Evolutionary conservation across 2,797 vertebrate genomes (phyloP), one percentile per base, ranked within the genome.

Genomic region (Coccyzus lansbergi): DNA sequence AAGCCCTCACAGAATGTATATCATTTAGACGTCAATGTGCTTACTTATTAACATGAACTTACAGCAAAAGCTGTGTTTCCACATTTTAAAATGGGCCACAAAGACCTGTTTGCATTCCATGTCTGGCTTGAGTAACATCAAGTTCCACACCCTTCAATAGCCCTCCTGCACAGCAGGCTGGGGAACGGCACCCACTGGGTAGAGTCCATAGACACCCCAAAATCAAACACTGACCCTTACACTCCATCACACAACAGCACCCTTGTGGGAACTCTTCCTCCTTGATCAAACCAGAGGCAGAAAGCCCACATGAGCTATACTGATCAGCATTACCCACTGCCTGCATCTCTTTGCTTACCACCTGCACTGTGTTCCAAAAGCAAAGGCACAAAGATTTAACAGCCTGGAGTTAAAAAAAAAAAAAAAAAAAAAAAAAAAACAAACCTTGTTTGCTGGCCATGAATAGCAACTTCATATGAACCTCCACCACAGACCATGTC

Each of bases 11-110:
- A 82, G 92, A 95, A 92, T 63, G 69, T 10, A 16, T 38, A 48
- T 70, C 86, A 83, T 91, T 92, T 86, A 74, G 79, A 90, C 84
- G 81, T 56, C 26, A 11, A 69, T 4, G 33, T 92, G 92, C 55
- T 95, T 96, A 96, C 94, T 95, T 69, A 96, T 96, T 96, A 96
- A 95, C 72, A 0, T 0, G 4, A 83, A 81, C 86, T 89, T 87
- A 69, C 15, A 86, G 65, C 53, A 78, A 58, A 89, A 83, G 80
- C 53, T 74, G 36, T 13, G 48, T 34, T 91, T 94, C 91, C 9
- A 3, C 93, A 80, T 89, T 91, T 91, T 42, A 82, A 87, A 92
- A 36, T 2, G 0, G 56, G 52, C 36, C 69, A 53, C 81, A 74
- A 52, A 85, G 62, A 44, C 28, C 38, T 51, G 65, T 81, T 93